Evolutionary conservation across 1,140 invertebrate genomes (phyloP), one percentile per base, ranked within the genome.

Genomic region (Drosophila ironensis): DNA sequence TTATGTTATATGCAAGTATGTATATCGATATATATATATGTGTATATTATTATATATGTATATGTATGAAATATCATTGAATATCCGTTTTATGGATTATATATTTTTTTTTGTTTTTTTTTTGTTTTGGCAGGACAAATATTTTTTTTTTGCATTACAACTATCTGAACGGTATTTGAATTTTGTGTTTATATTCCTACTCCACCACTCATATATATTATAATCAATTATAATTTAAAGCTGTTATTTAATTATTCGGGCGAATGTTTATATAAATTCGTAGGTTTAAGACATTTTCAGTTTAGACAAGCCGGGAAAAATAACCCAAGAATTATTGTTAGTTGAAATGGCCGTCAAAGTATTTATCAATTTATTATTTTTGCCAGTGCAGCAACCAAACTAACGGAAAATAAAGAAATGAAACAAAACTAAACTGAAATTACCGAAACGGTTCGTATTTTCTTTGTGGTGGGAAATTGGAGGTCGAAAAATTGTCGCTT

Each of bases 61-160:
- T 80, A 27, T 80, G 53, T 59, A 54, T 72, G 73, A 72, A 72
- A 72, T 59, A 56, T 38, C 69, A 12, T 12, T 12, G 35, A 72
- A 81, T 81, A 81, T 82, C 77, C 77, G 78, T 82, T 82, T 82
- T 82, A 82, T 82, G 77, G 77, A 82, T 82, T 81, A 59, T 12
- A 2, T 11, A 7, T 17, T 24, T 37, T 37, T 57, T 22, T 44
- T 63, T 30, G 19, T 37, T 63, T 19, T 11, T 25, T 56, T 50
- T 64, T 72, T 40, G 44, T 11, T 30, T 12, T 33, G 28, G 4
- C 28, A 12, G n/a, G n/a, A n/a, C n/a, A 33, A 33, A n/a, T 30
- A 30, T 30, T 30, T n/a, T n/a, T n/a, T n/a, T n/a, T n/a, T n/a
- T n/a, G n/a, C n/a, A n/a, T n/a, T n/a, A n/a, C n/a, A n/a, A n/a